Percentiles rank a stretch among this genome's conserved stretches.
phyloP scores from a whole-genome alignment of 2,888 invertebrate species.

The Helleia helle region DNA sequence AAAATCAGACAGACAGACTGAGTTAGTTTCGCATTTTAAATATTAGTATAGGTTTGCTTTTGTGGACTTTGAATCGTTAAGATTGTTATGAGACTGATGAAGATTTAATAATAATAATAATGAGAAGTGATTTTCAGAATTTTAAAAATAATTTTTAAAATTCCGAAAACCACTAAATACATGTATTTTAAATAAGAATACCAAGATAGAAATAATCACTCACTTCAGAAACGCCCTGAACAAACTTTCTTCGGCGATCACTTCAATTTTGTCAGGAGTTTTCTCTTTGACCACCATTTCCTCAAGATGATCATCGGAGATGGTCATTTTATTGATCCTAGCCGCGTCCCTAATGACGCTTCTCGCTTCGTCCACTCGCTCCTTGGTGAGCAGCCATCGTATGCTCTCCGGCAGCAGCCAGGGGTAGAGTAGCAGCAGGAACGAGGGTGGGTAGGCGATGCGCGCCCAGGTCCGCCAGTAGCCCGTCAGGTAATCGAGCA shows the following conservation, averaged over 20 bases:
- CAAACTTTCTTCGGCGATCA: constrained; percentile 43
- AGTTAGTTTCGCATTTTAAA: too few relatives aligned
- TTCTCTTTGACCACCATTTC: constrained; percentile 44
- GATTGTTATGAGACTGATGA: too few relatives aligned
- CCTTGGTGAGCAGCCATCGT: constrained; percentile 82
- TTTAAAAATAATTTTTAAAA: too few relatives aligned
- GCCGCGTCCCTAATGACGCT: constrained; percentile 75
- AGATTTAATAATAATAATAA: too few relatives aligned
- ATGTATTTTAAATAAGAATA: too few relatives aligned
- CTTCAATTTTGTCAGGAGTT: constrained; percentile 30
- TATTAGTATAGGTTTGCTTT: too few relatives aligned
- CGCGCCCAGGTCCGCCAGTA: constrained; percentile 82
- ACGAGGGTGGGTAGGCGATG: constrained; percentile 79
- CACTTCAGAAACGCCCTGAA: constrained; percentile 47
- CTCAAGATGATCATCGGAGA: constrained; percentile 61
- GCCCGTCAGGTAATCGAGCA: constrained; percentile 78
- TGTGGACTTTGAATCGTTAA: too few relatives aligned
- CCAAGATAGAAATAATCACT: constrained; percentile 25
- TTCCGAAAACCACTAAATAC: too few relatives aligned
- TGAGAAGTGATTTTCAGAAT: too few relatives aligned
- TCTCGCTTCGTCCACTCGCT: constrained; percentile 76
- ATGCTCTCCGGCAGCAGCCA: constrained; percentile 84
- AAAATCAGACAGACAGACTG: too few relatives aligned
- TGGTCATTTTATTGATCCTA: constrained; percentile 67
- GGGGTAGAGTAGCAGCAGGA: constrained; percentile 78